Conservation (phyloP, 2,797 vertebrate genomes). For the Cirrhinus mrigala region DNA sequence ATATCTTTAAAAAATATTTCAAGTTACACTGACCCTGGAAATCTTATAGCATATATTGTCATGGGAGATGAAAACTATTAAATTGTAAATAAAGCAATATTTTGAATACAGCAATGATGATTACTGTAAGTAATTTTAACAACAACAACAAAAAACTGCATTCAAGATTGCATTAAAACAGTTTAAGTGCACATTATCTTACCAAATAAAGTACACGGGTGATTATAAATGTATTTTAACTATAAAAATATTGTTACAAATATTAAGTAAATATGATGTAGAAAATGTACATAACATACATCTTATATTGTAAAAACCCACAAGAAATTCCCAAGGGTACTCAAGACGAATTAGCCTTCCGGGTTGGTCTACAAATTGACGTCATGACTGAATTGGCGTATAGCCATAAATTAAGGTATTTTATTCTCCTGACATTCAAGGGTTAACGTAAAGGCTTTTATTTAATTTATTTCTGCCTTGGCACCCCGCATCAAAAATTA, state of each 20-base stretch:
- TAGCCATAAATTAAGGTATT: not conserved
- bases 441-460: conserved; percentile 5
- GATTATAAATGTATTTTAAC: no score
- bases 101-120: not conserved
- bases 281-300: no score
- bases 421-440: not conserved
- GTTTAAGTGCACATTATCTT: no score
- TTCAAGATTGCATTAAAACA: no score
- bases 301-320: not conserved
- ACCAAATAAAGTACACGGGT: no score
- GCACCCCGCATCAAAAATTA: not conserved
- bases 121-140: not conserved
- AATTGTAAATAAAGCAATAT: not conserved
- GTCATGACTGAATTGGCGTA: not conserved
- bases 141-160: no score
- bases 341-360: not conserved
- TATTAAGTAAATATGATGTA: no score
- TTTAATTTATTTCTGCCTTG: not conserved
- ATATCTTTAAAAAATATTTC: not conserved
- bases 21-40: not conserved
- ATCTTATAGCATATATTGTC: not conserved
- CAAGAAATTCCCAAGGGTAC: not conserved
- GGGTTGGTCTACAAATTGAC: not conserved
- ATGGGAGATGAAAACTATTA: not conserved
- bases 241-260: no score